These are phyloP conservation scores for Delphinapterus leucas DNA, from an alignment of 2,113 vertebrate species.

Conservation along the genomic window DNA sequence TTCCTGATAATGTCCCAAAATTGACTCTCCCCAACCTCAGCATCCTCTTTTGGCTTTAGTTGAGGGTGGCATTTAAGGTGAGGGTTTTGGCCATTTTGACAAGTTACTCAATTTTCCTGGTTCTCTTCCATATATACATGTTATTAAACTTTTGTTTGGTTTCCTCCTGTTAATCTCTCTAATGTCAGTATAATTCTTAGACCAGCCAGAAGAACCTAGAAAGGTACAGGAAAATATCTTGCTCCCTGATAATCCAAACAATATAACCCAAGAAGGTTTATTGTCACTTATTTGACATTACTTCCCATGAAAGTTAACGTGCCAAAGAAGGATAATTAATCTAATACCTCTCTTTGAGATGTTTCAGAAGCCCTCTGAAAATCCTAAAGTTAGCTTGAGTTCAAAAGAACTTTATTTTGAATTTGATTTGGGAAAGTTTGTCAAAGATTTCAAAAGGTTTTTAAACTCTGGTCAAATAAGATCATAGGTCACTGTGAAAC, in stretches of 20 bases:
- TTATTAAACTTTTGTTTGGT: background rate
- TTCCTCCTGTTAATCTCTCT: background rate
- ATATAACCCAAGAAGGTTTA: background rate
- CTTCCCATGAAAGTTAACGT: background rate
- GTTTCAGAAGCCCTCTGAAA: background rate
- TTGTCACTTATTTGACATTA: background rate
- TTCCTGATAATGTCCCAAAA: background rate
- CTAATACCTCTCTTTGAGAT: background rate
- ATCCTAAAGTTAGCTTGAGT: background rate
- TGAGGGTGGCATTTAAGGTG: background rate
- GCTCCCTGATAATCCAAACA: background rate
- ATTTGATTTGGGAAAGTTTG: background rate
- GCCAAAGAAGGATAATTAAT: background rate
- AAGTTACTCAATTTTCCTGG: background rate
- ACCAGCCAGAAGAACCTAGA: background rate
- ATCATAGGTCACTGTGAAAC: background rate
- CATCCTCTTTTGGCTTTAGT: background rate
- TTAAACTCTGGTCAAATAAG: background rate
- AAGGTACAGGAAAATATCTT: background rate
- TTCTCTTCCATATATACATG: background rate
- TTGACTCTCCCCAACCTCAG: background rate
- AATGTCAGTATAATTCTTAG: background rate
- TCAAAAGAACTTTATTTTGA: background rate
- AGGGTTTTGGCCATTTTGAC: background rate
- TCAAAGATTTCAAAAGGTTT: background rate